Evolutionary conservation across 2,888 invertebrate species (phyloP), one percentile per base, ranked within the genome.

Genomic region (Psylliodes chrysocephalus): DNA sequence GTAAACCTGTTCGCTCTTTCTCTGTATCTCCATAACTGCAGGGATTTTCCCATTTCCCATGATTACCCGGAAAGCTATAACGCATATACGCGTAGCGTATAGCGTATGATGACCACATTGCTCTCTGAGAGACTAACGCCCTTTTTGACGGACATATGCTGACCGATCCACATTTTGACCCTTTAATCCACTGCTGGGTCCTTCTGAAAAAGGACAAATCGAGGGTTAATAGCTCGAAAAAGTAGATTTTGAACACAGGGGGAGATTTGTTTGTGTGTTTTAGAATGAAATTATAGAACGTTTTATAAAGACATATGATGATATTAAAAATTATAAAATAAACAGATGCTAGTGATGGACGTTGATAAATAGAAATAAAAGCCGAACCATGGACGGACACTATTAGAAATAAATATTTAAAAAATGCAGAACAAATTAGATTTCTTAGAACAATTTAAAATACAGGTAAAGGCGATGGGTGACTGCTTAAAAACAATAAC

Each of bases 41-140:
- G 15, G 42, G 42, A 42, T 42, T 42, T 42, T 18, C 42, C 35
- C 35, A 35, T 35, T 35, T 35, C 35, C 35, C 35, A 35, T 35
- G 35, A 35, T 35, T 35, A 8, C 10, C 35, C 35, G 35, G 35
- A 35, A 12, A 14, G 35, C 35, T 35, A 35, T 35, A 35, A 4
- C 35, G 10, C 35, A 35, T 35, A 35, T 14, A 14, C 35, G 14
- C 35, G 14, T 35, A 14, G 14, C 12, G 35, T 35, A 35, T 35
- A 14, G 14, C 12, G 35, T 35, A 35, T 35, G 35, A n/a, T 35
- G 35, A 35, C 35, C 35, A 35, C 35, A 35, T 35, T 35, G 35
- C 35, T 35, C 35, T 35, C 12, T n/a, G 12, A 35, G 35, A 35
- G 12, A 4, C 12, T 14, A 14, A 35, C 12, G 12, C 12, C 12